A percentile compares a stretch with the other conserved stretches of the same genome.
phyloP scores from a whole-genome alignment of 2,113 vertebrate genomes.

The Oreocharis arfaki region DNA sequence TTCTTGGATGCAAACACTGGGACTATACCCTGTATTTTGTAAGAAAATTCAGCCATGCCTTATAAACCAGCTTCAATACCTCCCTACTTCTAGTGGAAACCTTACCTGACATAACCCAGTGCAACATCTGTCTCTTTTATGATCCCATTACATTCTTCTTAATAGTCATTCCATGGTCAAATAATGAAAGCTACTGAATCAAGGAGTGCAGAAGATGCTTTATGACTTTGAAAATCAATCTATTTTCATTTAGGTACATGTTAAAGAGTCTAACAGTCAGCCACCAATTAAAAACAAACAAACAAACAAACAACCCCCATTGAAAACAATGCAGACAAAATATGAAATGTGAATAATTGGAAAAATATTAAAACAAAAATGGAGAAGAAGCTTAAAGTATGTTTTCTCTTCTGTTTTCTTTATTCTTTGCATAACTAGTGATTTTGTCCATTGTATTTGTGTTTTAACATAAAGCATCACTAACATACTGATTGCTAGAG shows the following conservation, averaged over 20 bases:
- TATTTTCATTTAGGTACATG: neutral
- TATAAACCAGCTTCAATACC: neutral
- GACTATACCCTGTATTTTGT: neutral
- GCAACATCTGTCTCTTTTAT: neutral
- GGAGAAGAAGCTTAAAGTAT: neutral
- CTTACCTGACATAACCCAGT: neutral
- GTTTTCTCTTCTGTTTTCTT: neutral
- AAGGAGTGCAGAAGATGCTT: neutral
- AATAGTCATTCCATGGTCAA: neutral
- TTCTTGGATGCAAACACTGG: neutral
- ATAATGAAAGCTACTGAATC: conserved; percentile 26
- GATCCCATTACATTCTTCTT: neutral
- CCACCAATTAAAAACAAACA: neutral
- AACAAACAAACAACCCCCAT: neutral
- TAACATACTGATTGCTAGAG: neutral
- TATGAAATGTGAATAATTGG: neutral
- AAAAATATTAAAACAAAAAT: neutral
- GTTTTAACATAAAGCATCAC: neutral
- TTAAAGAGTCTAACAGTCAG: neutral
- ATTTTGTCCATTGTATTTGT: neutral
- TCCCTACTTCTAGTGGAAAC: neutral
- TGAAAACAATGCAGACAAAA: neutral
- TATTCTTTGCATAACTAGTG: neutral
- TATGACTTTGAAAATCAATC: neutral
- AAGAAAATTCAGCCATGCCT: neutral